Percentiles rank a stretch among this genome's conserved stretches.
Conservation (phyloP, 2,888 invertebrate species). For the Pseudoips prasinana region DNA sequence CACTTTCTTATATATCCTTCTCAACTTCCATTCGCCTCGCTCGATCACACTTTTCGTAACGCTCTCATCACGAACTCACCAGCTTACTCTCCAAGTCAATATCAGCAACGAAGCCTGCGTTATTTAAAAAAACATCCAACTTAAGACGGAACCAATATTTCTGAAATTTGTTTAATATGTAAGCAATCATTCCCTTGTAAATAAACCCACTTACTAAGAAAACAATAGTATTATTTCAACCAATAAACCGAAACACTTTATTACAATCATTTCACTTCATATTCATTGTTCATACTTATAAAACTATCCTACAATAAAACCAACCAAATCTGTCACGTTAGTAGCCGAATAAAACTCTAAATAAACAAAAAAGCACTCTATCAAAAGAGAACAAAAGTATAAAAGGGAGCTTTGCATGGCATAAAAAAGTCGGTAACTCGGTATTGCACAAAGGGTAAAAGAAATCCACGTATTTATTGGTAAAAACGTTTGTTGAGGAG, state of each 20-base stretch:
- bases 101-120: too few species aligned
- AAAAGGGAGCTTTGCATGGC: constrained; percentile 17
- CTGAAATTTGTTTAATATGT: too few species aligned
- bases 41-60: too few species aligned
- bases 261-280: background rate
- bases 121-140: too few species aligned
- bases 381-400: constrained; percentile 15
- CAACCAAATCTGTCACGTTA: constrained; percentile 18
- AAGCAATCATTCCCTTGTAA: too few species aligned
- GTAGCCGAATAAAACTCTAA: constrained; percentile 9
- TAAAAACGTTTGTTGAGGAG: constrained; percentile 48
- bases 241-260: background rate
- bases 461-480: constrained; percentile 47
- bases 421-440: constrained; percentile 31
- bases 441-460: constrained; percentile 41
- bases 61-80: too few species aligned
- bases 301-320: constrained; percentile 3
- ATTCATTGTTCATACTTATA: background rate
- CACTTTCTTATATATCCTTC: too few species aligned
- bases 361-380: constrained; percentile 19
- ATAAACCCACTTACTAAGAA: background rate
- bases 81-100: too few species aligned
- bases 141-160: too few species aligned
- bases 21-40: too few species aligned
- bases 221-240: background rate